These are phyloP conservation scores for Ptychochromis oligacanthus DNA, from an alignment of 2,113 vertebrate species.

Conservation along the genomic window DNA sequence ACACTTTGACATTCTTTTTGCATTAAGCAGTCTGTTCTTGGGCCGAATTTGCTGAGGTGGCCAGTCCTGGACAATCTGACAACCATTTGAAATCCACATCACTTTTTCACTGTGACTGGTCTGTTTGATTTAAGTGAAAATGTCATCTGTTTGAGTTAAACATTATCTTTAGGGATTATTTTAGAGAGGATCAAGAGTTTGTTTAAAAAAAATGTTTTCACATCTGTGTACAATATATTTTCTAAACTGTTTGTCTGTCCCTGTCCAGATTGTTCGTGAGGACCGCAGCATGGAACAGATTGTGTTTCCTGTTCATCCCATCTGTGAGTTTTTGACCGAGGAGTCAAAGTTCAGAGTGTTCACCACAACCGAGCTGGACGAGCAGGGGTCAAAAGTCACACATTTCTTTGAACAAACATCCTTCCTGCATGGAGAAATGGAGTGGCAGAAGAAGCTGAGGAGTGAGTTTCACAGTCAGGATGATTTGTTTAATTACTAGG, in stretches of 20 bases:
- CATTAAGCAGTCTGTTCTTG: too few species aligned
- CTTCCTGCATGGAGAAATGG: slow-evolving; percentile 98
- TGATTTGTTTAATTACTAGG: rapidly evolving
- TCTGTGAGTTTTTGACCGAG: slow-evolving; percentile 94
- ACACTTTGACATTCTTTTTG: too few species aligned
- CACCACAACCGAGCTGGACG: slow-evolving; percentile 95
- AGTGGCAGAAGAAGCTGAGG: slow-evolving; percentile 97
- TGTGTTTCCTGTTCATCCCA: slow-evolving; percentile 92
- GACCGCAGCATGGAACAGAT: slow-evolving; percentile 99
- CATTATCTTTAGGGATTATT: not conserved
- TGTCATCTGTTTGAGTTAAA: not conserved
- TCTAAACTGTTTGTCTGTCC: not conserved
- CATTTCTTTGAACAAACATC: slow-evolving; percentile 95
- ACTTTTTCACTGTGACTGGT: too few species aligned
- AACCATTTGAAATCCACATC: too few species aligned
- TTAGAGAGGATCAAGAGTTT: rapidly evolving
- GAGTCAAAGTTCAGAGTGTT: slow-evolving; percentile 94
- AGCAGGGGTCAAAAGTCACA: slow-evolving; percentile 98
- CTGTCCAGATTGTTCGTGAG: slow-evolving; percentile 90
- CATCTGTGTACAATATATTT: not conserved
- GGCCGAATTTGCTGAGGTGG: too few species aligned
- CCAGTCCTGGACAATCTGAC: too few species aligned
- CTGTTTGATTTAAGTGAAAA: not conserved
- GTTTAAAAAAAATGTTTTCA: too few species aligned
- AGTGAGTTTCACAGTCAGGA: slow-evolving; percentile 80